Evolutionary conservation across 1,140 invertebrate genomes (phyloP).

Genomic region (Dendroctonus valens): DNA sequence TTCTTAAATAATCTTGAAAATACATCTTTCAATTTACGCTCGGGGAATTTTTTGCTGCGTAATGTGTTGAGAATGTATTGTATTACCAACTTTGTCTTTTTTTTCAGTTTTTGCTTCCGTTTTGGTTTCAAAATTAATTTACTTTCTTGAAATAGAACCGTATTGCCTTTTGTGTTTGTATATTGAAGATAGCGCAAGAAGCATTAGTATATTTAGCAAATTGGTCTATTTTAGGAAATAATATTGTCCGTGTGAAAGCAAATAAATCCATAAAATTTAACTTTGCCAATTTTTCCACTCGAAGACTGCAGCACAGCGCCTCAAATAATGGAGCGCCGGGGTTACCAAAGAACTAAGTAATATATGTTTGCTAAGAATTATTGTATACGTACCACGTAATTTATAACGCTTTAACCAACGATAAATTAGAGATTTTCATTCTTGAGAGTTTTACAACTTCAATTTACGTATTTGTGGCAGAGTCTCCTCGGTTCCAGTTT

Average conservation of each 20-base stretch:
- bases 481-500: conserved; percentile 33
- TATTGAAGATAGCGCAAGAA: no score
- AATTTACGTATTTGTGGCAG: conserved; percentile 33
- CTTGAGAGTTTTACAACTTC: conserved; percentile 38
- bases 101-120: no score
- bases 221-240: no score
- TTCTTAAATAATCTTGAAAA: no score
- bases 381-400: conserved; percentile 37
- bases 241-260: not conserved
- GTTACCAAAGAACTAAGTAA: conserved; percentile 37
- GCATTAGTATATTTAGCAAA: no score
- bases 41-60: no score
- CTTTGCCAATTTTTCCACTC: conserved; percentile 32
- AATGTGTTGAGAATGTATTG: no score
- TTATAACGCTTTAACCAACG: conserved; percentile 37
- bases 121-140: no score
- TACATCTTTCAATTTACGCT: no score
- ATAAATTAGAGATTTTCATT: conserved; percentile 37
- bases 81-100: no score
- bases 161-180: no score
- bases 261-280: conserved; percentile 33
- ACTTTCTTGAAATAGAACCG: no score
- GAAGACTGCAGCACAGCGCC: conserved; percentile 30
- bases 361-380: conserved; percentile 38
- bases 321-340: conserved; percentile 31